These are phyloP conservation scores for Diaphora mendica DNA, from an alignment of 2,888 invertebrate genomes.

Conservation along the genomic window DNA sequence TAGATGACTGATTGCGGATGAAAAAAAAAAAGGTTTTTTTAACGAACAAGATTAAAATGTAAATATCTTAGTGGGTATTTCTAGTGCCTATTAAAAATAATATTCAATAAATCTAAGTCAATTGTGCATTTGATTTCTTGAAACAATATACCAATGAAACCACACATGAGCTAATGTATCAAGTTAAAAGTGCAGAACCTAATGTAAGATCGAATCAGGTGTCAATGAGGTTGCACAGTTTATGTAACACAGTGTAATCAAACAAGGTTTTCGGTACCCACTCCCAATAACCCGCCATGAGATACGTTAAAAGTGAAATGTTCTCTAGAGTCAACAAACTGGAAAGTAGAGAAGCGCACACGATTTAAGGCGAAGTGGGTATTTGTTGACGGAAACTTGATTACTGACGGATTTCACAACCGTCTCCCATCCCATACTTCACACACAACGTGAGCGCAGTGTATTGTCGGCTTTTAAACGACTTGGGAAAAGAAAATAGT, in stretches of 20 bases:
- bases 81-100: neutral
- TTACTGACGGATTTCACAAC: constrained; percentile 61
- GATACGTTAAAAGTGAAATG: constrained; percentile 69
- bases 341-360: constrained; percentile 63
- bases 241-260: constrained; percentile 61
- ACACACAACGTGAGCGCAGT: constrained; percentile 32
- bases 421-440: constrained; percentile 46
- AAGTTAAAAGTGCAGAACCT: constrained; percentile 26
- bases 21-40: no score
- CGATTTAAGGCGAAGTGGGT: constrained; percentile 56
- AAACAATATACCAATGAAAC: neutral
- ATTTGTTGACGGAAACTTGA: constrained; percentile 61
- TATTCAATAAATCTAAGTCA: neutral
- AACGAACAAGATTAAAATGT: neutral
- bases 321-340: constrained; percentile 63
- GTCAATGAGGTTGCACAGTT: constrained; percentile 56
- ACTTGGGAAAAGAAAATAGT: constrained; percentile 9
- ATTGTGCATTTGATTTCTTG: neutral
- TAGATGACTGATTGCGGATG: no score
- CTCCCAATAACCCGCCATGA: constrained; percentile 52
- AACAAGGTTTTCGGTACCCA: constrained; percentile 54
- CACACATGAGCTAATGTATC: constrained; percentile 20
- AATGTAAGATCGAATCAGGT: constrained; percentile 40
- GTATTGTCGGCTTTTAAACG: constrained; percentile 36
- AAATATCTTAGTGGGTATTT: neutral